phyloP scores from a whole-genome alignment of 1,140 invertebrate genomes.

The Pogonomyrmex californicus region DNA sequence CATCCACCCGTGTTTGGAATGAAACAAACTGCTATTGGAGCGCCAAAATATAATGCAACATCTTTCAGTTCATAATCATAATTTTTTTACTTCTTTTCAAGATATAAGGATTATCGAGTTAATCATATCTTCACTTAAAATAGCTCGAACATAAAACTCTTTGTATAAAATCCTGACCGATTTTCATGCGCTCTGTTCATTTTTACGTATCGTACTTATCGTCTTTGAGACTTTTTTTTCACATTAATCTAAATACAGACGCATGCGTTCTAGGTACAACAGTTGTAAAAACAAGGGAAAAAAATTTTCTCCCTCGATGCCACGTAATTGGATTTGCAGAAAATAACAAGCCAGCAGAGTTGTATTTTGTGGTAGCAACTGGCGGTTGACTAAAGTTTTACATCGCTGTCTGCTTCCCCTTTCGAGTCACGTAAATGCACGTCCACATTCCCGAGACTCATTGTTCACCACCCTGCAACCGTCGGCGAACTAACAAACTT shows the following conservation, averaged over 20 bases:
- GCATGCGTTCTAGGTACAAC: neutral
- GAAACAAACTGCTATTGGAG: neutral
- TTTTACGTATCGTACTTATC: neutral
- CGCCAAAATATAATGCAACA: neutral
- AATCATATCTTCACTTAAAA: neutral
- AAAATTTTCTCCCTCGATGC: conserved; percentile 40
- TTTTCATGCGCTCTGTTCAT: neutral
- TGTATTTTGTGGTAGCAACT: conserved; percentile 20
- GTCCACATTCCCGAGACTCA: conserved; percentile 47
- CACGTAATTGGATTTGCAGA: conserved; percentile 49
- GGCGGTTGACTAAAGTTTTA: conserved; percentile 49
- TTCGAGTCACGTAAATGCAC: conserved; percentile 62
- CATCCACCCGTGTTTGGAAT: neutral
- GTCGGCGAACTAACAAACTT: conserved; percentile 20
- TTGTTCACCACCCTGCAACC: conserved; percentile 18
- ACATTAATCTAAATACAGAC: conserved; percentile 17
- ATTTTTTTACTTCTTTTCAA: neutral
- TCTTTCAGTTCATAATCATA: neutral
- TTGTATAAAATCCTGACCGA: neutral
- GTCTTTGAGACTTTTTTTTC: conserved; percentile 14
- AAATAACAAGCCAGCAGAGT: conserved; percentile 42
- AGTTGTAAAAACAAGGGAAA: neutral
- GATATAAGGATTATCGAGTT: neutral
- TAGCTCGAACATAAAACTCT: neutral
- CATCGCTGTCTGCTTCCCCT: conserved; percentile 23